phyloP scores from a whole-genome alignment of 2,113 vertebrate species.

The Formicarius rufipectus region DNA sequence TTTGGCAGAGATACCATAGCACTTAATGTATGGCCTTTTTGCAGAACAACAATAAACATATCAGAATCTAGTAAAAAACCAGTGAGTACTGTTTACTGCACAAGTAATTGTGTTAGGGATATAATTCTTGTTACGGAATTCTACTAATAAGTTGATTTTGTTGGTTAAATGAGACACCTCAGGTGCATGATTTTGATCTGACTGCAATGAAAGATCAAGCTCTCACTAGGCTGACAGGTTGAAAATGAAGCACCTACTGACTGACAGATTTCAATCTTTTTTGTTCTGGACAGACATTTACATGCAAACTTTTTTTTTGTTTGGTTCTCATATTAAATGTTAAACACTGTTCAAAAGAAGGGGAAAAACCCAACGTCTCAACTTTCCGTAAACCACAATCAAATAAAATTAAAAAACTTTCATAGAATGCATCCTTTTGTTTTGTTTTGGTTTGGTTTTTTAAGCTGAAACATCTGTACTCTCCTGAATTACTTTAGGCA shows the following conservation, averaged over 20 bases:
- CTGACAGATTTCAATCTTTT: not conserved
- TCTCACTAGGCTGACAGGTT: not conserved
- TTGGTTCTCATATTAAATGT: not conserved
- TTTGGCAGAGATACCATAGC: not conserved
- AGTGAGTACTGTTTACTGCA: not conserved
- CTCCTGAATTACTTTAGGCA: not conserved
- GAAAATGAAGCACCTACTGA: conserved; percentile 17
- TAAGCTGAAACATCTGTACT: not conserved
- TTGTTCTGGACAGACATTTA: not conserved
- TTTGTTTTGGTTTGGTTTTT: accelerated
- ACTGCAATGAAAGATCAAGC: conserved; percentile 24
- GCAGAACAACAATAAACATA: not conserved
- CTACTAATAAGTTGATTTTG: not conserved
- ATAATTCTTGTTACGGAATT: conserved; percentile 1
- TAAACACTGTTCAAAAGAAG: not conserved
- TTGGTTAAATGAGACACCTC: conserved; percentile 14
- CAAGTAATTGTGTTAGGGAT: not conserved
- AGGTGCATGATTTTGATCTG: not conserved
- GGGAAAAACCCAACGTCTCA: not conserved
- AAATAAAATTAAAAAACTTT: not conserved
- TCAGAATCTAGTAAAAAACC: not conserved
- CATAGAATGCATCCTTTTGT: not conserved
- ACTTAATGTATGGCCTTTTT: not conserved
- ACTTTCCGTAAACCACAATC: not conserved
- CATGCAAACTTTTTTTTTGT: not conserved